Evolutionary conservation across 1,140 invertebrate species (phyloP).

Genomic region (Neodiprion virginianus): DNA sequence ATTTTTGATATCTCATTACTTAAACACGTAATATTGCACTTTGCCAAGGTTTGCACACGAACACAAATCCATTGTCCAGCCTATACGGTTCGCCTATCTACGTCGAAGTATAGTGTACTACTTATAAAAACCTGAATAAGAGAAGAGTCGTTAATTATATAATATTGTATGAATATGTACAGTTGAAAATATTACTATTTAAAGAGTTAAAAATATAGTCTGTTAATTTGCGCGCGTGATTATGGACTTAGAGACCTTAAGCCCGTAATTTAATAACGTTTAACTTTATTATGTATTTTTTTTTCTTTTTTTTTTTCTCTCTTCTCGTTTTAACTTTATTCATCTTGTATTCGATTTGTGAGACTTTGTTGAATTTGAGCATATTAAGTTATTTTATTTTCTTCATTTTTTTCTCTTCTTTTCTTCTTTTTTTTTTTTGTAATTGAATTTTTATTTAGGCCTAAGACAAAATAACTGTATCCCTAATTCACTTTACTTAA

Average conservation of each 20-base stretch:
- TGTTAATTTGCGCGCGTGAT: constrained; percentile 56
- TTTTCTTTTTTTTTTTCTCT: constrained; percentile 26
- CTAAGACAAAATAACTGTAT: constrained; percentile 23
- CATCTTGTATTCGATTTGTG: constrained; percentile 29
- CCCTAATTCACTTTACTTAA: constrained; percentile 11
- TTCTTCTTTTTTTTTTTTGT: constrained; percentile 21
- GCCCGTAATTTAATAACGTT: constrained; percentile 23
- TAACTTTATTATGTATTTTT: constrained; percentile 23
- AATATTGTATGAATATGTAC: constrained; percentile 50
- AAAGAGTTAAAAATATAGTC: constrained; percentile 63
- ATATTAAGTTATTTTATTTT: constrained; percentile 39
- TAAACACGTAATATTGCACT: constrained; percentile 7
- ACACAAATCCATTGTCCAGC: constrained; percentile 22
- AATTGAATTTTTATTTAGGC: constrained; percentile 24
- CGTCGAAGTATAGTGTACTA: constrained; percentile 24
- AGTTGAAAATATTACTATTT: constrained; percentile 58
- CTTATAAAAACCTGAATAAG: constrained; percentile 42
- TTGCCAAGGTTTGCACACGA: neutral
- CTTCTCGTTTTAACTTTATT: constrained; percentile 20
- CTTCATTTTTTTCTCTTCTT: constrained; percentile 7
- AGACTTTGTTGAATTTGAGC: constrained; percentile 44
- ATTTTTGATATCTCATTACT: neutral
- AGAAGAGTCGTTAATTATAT: constrained; percentile 32
- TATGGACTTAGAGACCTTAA: constrained; percentile 51
- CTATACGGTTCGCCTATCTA: constrained; percentile 28